Evolutionary conservation across 1,140 invertebrate species (phyloP).

Genomic region (Pseudoatta argentina): DNA sequence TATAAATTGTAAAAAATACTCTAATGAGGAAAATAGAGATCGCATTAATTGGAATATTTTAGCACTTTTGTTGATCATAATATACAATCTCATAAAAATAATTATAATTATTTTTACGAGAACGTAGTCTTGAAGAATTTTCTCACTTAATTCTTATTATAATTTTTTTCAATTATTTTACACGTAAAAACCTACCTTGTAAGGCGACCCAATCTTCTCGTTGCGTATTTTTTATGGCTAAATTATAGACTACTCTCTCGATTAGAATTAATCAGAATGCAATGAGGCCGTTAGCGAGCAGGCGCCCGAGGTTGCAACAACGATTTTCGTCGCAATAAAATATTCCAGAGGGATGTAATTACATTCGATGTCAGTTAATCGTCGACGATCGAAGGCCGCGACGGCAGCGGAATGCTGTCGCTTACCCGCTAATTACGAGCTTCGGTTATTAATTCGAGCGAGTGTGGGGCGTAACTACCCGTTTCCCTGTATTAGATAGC

Average conservation of each 20-base stretch:
- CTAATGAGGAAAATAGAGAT: neutral
- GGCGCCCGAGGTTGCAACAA: constrained; percentile 63
- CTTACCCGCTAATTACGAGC: constrained; percentile 82
- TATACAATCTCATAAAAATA: too few relatives aligned
- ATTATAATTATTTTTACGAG: neutral
- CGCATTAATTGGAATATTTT: neutral
- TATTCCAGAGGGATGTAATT: constrained; percentile 78
- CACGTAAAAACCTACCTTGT: neutral
- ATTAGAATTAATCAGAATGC: constrained; percentile 34
- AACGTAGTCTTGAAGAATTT: neutral
- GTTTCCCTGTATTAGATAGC: constrained; percentile 77
- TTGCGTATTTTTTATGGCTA: neutral
- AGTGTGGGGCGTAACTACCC: constrained; percentile 73
- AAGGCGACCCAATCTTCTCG: neutral
- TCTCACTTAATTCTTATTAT: neutral
- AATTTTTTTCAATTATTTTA: neutral
- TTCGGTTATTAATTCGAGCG: constrained; percentile 83
- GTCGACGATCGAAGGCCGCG: constrained; percentile 75
- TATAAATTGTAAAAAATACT: neutral
- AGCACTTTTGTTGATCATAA: neutral
- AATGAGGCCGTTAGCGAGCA: constrained; percentile 12
- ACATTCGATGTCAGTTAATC: constrained; percentile 80
- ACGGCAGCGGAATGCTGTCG: constrained; percentile 62
- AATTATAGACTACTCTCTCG: neutral
- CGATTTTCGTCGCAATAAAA: constrained; percentile 76